phyloP scores from a whole-genome alignment of 1,140 invertebrate species.

The Brachionus sp. region DNA sequence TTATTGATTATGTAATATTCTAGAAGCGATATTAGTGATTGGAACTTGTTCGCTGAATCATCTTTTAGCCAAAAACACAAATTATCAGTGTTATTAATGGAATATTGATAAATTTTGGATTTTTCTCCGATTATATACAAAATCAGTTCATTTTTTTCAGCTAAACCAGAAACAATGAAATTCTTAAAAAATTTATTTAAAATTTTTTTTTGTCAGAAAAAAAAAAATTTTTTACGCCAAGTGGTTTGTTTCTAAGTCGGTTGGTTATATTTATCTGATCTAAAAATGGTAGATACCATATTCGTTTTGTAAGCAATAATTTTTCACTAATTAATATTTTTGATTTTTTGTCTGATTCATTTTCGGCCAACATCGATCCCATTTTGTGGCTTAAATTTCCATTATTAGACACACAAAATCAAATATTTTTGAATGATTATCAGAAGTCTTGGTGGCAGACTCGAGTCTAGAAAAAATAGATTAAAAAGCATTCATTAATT shows the following conservation, averaged over 20 bases:
- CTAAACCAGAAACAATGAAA: neutral
- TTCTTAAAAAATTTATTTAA: neutral
- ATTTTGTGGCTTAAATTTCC: neutral
- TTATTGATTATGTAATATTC: slow-evolving; percentile 29
- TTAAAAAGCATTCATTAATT: neutral
- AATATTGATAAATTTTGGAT: neutral
- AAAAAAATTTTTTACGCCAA: neutral
- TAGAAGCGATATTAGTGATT: neutral
- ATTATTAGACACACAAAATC: neutral
- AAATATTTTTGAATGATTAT: neutral
- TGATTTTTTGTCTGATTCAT: neutral
- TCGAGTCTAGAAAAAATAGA: neutral
- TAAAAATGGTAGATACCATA: slow-evolving; percentile 29
- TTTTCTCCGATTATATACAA: neutral
- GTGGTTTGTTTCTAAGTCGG: neutral
- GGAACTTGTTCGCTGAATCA: slow-evolving; percentile 2
- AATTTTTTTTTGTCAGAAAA: neutral
- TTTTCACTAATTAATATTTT: slow-evolving; percentile 39
- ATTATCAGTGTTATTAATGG: neutral
- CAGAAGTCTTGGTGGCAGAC: neutral
- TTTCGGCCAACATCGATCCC: neutral
- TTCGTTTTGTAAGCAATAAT: neutral
- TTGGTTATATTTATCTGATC: neutral
- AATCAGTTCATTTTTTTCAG: neutral
- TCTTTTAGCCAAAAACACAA: neutral